phyloP scores from a whole-genome alignment of 2,797 vertebrate genomes.

The Chelon auratus region DNA sequence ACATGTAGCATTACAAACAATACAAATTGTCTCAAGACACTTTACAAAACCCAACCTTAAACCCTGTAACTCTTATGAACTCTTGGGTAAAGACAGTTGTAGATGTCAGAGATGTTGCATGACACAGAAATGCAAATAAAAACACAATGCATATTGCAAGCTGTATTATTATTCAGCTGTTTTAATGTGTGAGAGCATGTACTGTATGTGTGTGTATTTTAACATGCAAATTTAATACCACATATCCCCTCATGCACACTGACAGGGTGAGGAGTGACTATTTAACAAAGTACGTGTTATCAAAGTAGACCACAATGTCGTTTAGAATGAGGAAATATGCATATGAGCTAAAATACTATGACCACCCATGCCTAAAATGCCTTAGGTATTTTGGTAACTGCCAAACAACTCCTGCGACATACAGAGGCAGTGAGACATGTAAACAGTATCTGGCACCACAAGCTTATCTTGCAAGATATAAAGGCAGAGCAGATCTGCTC shows the following conservation, averaged over 20 bases:
- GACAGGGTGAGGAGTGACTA: conserved; percentile 83
- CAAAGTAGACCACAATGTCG: conserved; percentile 77
- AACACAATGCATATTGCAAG: conserved; percentile 11
- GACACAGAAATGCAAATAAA: conserved; percentile 5
- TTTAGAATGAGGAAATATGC: conserved; percentile 42
- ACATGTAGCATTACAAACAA: too few relatives aligned
- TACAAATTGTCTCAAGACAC: too few relatives aligned
- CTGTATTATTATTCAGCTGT: conserved; percentile 19
- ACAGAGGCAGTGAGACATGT: background rate
- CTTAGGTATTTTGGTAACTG: too few relatives aligned
- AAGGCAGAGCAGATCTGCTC: background rate
- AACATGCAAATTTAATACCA: conserved; percentile 84
- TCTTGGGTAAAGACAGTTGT: conserved; percentile 5
- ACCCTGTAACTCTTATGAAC: background rate
- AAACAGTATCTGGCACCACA: background rate
- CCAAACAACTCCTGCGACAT: background rate
- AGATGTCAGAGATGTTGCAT: conserved; percentile 2
- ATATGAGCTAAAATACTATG: background rate
- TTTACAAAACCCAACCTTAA: too few relatives aligned
- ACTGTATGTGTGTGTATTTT: conserved; percentile 29
- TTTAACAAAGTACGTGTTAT: conserved; percentile 85
- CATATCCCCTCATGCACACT: conserved; percentile 82
- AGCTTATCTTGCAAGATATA: background rate
- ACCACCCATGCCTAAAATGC: background rate
- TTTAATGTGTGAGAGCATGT: conserved; percentile 16